A percentile compares a stretch with the other conserved stretches of the same genome.
phyloP scores from a whole-genome alignment of 2,113 vertebrate genomes.

The Notothenia rossii region DNA sequence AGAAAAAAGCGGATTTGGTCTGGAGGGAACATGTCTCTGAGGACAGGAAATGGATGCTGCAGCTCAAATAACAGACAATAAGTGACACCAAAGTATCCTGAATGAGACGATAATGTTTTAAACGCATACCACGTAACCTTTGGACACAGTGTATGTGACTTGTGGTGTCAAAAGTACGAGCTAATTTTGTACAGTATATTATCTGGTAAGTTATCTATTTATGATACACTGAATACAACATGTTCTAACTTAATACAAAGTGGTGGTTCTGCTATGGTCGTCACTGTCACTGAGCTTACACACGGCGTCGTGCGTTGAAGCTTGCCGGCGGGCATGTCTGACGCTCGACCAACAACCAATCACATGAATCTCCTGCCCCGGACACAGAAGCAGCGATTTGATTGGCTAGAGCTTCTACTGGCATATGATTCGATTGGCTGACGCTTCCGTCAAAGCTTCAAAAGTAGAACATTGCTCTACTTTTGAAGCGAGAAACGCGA shows the following conservation, averaged over 20 bases:
- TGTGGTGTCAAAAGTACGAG: slow-evolving; percentile 52
- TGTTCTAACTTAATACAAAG: slow-evolving; percentile 22
- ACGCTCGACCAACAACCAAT: too few species aligned
- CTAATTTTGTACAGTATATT: slow-evolving; percentile 67
- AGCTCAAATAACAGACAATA: slow-evolving; percentile 11
- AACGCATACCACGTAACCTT: slow-evolving; percentile 42
- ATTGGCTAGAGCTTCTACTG: too few species aligned
- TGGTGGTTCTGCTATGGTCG: slow-evolving; percentile 12
- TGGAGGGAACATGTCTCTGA: not conserved
- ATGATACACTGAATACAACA: slow-evolving; percentile 70
- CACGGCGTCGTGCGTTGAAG: too few species aligned
- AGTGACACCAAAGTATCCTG: slow-evolving; percentile 10
- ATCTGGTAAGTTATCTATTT: slow-evolving; percentile 83
- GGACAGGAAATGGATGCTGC: not conserved
- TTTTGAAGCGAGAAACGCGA: too few species aligned
- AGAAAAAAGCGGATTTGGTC: slow-evolving; percentile 22
- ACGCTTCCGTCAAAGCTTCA: too few species aligned
- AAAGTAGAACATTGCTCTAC: too few species aligned
- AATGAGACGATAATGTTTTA: slow-evolving; percentile 20
- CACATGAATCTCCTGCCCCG: too few species aligned
- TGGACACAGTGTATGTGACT: slow-evolving; percentile 47
- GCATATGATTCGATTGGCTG: too few species aligned
- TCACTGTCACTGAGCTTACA: slow-evolving; percentile 20
- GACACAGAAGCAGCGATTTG: too few species aligned
- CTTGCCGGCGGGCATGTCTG: too few species aligned